phyloP scores from a whole-genome alignment of 1,140 invertebrate genomes.

The Limonius californicus region DNA sequence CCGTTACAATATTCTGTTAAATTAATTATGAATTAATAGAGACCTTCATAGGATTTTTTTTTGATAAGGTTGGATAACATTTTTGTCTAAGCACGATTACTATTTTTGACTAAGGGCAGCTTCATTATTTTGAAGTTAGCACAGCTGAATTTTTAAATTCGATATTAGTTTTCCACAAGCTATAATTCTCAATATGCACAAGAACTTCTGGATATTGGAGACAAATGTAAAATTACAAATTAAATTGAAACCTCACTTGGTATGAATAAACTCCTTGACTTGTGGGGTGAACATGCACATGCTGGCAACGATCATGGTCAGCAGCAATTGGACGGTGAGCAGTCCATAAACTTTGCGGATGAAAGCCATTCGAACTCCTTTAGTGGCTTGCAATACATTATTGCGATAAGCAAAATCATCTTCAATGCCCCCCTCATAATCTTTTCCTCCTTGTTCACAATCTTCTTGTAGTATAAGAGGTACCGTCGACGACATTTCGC shows the following conservation, averaged over 20 bases:
- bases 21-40: too few species aligned
- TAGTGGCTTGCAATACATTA: conserved; percentile 62
- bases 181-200: too few species aligned
- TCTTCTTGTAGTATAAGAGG: conserved; percentile 58
- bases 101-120: too few species aligned
- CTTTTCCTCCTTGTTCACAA: conserved; percentile 58
- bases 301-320: conserved; percentile 64
- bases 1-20: too few species aligned
- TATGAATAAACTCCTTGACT: conserved; percentile 63
- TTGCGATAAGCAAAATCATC: conserved; percentile 68
- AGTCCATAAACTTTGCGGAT: conserved; percentile 83
- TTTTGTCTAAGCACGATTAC: too few species aligned
- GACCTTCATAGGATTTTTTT: too few species aligned
- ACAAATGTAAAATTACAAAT: conserved; percentile 5
- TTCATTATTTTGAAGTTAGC: too few species aligned
- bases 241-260: conserved; percentile 54
- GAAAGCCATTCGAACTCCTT: conserved; percentile 66
- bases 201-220: too few species aligned
- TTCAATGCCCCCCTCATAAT: conserved; percentile 50
- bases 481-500: conserved; percentile 39
- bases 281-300: conserved; percentile 60
- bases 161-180: too few species aligned
- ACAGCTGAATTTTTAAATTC: too few species aligned
- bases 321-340: conserved; percentile 67
- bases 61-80: too few species aligned